Conservation (phyloP, 2,113 vertebrate genomes). For the Loxodonta africana region DNA sequence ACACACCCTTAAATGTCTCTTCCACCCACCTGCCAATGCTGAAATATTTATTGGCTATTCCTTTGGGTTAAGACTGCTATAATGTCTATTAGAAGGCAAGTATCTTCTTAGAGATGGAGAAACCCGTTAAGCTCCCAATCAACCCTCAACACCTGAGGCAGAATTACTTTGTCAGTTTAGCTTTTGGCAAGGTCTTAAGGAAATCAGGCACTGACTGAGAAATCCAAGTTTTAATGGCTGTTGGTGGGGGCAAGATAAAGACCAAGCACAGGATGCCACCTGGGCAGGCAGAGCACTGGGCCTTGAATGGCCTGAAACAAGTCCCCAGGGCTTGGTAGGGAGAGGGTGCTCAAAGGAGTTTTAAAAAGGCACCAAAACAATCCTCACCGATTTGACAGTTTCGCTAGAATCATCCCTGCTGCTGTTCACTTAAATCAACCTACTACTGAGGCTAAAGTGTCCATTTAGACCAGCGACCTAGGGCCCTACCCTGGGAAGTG, state of each 20-base stretch:
- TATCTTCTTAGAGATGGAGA: neutral
- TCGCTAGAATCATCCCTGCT: constrained; percentile 18
- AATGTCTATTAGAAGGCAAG: constrained; percentile 25
- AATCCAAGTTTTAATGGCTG: constrained; percentile 1
- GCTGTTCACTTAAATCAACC: neutral
- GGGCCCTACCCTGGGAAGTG: neutral
- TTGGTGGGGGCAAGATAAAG: neutral
- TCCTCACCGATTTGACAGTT: neutral
- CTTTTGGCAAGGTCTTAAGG: constrained; percentile 34
- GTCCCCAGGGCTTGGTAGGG: neutral
- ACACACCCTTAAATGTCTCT: neutral
- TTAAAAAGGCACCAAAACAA: neutral
- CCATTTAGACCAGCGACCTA: neutral
- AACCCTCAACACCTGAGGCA: neutral
- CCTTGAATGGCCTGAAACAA: neutral
- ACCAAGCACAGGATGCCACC: neutral
- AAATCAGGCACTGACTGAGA: neutral
- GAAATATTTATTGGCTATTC: neutral
- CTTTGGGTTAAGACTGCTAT: constrained; percentile 2
- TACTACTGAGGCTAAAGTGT: neutral
- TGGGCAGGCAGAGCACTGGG: neutral
- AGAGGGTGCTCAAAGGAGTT: neutral
- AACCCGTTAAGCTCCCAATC: neutral
- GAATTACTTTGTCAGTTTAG: constrained; percentile 42
- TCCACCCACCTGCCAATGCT: neutral